Evolutionary conservation across 2,888 invertebrate genomes (phyloP), one percentile per base, ranked within the genome.

Genomic region (Seladonia tumulorum): DNA sequence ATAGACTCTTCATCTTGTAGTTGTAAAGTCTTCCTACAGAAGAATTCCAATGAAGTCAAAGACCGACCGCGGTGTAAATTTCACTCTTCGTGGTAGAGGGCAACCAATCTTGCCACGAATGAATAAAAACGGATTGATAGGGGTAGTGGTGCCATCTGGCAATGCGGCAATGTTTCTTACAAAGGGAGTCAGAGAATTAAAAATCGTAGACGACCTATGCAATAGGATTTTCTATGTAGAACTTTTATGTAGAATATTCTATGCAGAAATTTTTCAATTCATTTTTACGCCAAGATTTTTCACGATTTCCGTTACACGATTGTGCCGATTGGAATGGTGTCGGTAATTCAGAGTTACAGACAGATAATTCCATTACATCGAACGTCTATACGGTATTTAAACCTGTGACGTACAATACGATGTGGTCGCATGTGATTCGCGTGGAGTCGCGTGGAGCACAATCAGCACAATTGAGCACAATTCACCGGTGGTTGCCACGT

Each of bases 401-500:
- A 57, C 29, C 74, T 45, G 57, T 7, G 29, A 68, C 39, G 68
- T 68, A 53, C 1, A 3, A 35, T 74, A 45, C 18, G 74, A 57
- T 53, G 29, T 72, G 63, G 49, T 22, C 29, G 22, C 66, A 25
- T 70, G 49, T 77, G 68, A 74, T 82, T 82, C 73, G 76, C 72
- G 72, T 73, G 42, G 73, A 77, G 35, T 35, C 35, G 4, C 35
- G 35, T 35, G 35, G 35, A 35, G 35, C 35, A 35, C 35, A 35
- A 35, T 35, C 35, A 35, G 68, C 78, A 70, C 79, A 75, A 81
- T 0, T 29, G 8, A 16, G 35, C 35, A 35, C 35, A 22, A 14
- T 12, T n/a, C 82, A 83, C 68, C 68, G 60, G 57, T 42, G 39
- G 29, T 47, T 82, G 88, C 88, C 88, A 88, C 88, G 88, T 85